Conservation (phyloP, 2,888 invertebrate genomes). For the Dryobota labecula region DNA sequence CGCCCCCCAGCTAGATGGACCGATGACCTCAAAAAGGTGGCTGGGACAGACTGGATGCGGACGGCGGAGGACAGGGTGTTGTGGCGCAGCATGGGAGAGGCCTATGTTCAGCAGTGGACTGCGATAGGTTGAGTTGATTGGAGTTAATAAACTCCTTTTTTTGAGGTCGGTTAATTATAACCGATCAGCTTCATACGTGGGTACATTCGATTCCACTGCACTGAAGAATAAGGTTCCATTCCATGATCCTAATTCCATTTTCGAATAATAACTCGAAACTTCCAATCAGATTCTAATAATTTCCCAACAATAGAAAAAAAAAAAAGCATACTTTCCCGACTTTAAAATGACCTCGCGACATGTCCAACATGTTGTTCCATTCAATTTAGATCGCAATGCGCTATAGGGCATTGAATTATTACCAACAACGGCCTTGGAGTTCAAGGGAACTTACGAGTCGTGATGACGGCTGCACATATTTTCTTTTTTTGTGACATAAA, state of each 20-base stretch:
- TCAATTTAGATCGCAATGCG: conserved; percentile 18
- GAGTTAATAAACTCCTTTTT: not conserved
- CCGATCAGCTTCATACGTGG: not conserved
- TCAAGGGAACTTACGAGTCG: conserved; percentile 7
- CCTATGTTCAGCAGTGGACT: too few species aligned
- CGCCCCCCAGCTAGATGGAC: too few species aligned
- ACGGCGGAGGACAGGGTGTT: too few species aligned
- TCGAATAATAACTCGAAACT: not conserved
- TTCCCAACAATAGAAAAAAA: conserved; percentile 4
- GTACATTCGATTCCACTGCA: not conserved
- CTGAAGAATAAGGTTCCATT: not conserved
- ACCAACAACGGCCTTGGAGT: conserved; percentile 26
- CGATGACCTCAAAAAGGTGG: too few species aligned
- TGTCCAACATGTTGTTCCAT: conserved; percentile 11
- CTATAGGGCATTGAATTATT: conserved; percentile 10
- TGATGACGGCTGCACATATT: conserved; percentile 20
- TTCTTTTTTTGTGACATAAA: conserved; percentile 6
- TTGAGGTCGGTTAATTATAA: not conserved
- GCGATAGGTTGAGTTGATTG: too few species aligned
- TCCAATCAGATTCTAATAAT: not conserved
- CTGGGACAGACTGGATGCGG: too few species aligned
- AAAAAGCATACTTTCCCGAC: not conserved
- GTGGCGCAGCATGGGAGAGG: too few species aligned
- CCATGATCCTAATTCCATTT: not conserved
- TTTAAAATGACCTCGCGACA: conserved; percentile 18